phyloP scores from a whole-genome alignment of 2,797 vertebrate genomes.

The Pseudochirops cupreus region DNA sequence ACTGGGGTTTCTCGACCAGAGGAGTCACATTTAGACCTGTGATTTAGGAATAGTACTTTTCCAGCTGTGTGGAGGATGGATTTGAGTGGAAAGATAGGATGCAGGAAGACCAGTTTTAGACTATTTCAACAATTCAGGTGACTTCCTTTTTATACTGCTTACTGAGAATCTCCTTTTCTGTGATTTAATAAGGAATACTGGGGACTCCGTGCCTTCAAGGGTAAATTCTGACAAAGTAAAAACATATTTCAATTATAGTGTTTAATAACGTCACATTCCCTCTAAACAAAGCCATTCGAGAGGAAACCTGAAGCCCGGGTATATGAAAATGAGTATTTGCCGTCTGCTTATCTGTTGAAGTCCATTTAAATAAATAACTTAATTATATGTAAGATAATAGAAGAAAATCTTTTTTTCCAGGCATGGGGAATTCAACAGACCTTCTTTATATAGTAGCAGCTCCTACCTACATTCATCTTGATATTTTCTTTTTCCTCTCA shows the following conservation, averaged over 20 bases:
- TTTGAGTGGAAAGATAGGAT: neutral
- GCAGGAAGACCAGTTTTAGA: neutral
- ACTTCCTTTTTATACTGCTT: neutral
- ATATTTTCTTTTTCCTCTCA: neutral
- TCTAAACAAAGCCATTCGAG: no score
- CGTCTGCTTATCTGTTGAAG: rapidly evolving
- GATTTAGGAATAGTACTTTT: neutral
- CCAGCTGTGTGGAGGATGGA: neutral
- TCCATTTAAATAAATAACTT: no score
- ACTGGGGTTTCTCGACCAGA: neutral
- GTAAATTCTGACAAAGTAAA: rapidly evolving
- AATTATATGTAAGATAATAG: neutral
- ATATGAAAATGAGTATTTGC: no score
- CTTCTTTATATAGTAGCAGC: neutral
- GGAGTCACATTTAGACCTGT: neutral
- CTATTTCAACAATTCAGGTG: neutral
- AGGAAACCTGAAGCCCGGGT: neutral
- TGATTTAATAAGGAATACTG: rapidly evolving
- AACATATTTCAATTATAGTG: neutral
- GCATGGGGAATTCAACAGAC: neutral
- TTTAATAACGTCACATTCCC: neutral
- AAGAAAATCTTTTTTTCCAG: neutral
- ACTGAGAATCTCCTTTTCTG: neutral
- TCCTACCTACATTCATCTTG: neutral
- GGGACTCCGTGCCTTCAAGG: neutral